Evolutionary conservation across 1,140 invertebrate genomes (phyloP), one percentile per base, ranked within the genome.

Genomic region (Helicoverpa armigera): DNA sequence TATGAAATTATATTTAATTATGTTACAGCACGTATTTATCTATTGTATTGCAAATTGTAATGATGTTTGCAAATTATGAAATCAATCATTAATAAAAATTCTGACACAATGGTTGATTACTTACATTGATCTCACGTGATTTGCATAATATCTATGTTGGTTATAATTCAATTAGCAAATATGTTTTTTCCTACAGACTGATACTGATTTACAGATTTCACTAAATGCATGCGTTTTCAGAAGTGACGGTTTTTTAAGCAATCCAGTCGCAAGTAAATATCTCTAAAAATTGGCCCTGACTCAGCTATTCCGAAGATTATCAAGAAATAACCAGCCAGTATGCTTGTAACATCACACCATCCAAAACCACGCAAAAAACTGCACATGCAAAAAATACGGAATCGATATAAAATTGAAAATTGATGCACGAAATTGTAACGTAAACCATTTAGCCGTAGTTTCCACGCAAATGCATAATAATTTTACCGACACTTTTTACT

Each of bases 351-450:
- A 35, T 29, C 60, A 35, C 18, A 18, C 12, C 16, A 18, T 23
- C 4, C 4, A 53, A 51, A 73, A 16, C 29, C 13, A 65, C 29
- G 31, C 50, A n/a, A 51, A 51, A 73, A 23, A 11, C 12, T 56
- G 11, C 3, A 56, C 43, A 50, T 50, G n/a, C 18, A 63, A 61
- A 75, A 51, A 54, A 51, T 51, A 61, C 5, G 5, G 12, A 76
- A 61, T 43, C 56, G 23, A 76, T 61, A 23, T 51, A 16, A 61
- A 63, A 61, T 63, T 76, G 35, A 51, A 63, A 76, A 76, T 76
- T 63, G 56, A 76, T 76, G 56, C 73, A 76, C 73, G 73, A 76
- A 76, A 76, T 76, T 76, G 73, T 76, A 61, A 76, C 73, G 73
- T 61, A 76, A 76, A 63, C 73, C 73, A 23, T 76, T 76, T 76